Evolutionary conservation across 2,888 invertebrate species (phyloP), one percentile per base, ranked within the genome.

Genomic region (Argyresthia goedartella): DNA sequence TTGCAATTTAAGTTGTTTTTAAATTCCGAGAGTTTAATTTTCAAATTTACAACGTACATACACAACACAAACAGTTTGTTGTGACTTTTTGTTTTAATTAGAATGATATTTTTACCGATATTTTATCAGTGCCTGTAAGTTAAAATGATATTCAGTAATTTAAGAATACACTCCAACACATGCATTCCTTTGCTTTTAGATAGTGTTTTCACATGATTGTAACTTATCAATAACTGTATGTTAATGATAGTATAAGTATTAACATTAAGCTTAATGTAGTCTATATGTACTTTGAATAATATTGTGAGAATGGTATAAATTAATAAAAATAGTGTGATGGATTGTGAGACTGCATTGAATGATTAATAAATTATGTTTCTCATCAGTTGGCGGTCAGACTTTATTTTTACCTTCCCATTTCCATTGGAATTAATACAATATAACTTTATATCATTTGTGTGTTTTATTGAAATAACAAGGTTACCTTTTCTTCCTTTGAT

Each of bases 51-150:
- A 59, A 53, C 35, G 50, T 53, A 53, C 48, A 46, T 53, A n/a
- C n/a, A n/a, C n/a, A n/a, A n/a, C n/a, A n/a, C n/a, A n/a, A n/a
- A n/a, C n/a, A n/a, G 56, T 39, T 4, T 11, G n/a, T 3, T 9
- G 39, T 11, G 39, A n/a, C n/a, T 36, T n/a, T n/a, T n/a, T n/a
- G n/a, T n/a, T n/a, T n/a, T n/a, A 8, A 39, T 8, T 39, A 6
- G 9, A 39, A 11, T 4, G 9, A 39, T 33, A 55, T 58, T 60
- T 60, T 56, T 58, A 60, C 64, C 65, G 66, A 66, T 57, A 51
- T 55, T 54, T 56, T 52, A 72, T 73, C 85, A 85, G 85, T 85
- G 81, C 85, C 85, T 86, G 85, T 76, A 82, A 84, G 85, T 72
- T 62, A 66, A 69, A 49, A 81, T 72, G 69, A 85, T 85, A 86